Conservation (phyloP, 2,113 vertebrate species). For the Sigmodon hispidus region DNA sequence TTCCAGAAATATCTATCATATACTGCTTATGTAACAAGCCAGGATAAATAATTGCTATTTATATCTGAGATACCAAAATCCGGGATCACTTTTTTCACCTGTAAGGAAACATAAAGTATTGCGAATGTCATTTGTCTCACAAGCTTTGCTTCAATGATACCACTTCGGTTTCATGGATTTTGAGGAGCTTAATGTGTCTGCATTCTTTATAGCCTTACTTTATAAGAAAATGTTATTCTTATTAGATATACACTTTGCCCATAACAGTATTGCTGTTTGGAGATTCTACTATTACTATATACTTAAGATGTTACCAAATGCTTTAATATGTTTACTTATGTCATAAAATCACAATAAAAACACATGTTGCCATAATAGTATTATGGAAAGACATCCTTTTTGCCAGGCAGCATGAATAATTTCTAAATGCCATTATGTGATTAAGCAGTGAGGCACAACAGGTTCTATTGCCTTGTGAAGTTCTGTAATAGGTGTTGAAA, state of each 20-base stretch:
- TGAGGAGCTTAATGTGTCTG: conserved; percentile 61
- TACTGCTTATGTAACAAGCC: not conserved
- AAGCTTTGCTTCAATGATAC: conserved; percentile 26
- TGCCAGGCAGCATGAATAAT: conserved; percentile 73
- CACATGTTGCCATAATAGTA: conserved; percentile 51
- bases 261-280: conserved; percentile 64
- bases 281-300: conserved; percentile 61
- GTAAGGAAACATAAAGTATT: not conserved
- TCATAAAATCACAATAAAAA: conserved; percentile 82
- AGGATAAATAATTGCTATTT: conserved; percentile 60
- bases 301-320: conserved; percentile 72
- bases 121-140: not conserved
- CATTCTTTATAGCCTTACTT: conserved; percentile 64
- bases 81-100: conserved; percentile 14
- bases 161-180: conserved; percentile 53
- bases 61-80: not conserved
- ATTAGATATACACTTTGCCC: conserved; percentile 42
- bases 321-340: conserved; percentile 77
- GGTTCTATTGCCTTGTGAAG: conserved; percentile 75
- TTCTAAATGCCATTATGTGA: conserved; percentile 81
- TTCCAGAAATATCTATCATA: conserved; percentile 49
- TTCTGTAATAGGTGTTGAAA: conserved; percentile 76
- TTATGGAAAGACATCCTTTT: conserved; percentile 76
- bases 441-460: conserved; percentile 81
- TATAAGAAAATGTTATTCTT: conserved; percentile 71